A percentile compares a stretch with the other conserved stretches of the same genome.
Conservation (phyloP, 2,888 invertebrate genomes). For the Dromius quadrimaculatus region DNA sequence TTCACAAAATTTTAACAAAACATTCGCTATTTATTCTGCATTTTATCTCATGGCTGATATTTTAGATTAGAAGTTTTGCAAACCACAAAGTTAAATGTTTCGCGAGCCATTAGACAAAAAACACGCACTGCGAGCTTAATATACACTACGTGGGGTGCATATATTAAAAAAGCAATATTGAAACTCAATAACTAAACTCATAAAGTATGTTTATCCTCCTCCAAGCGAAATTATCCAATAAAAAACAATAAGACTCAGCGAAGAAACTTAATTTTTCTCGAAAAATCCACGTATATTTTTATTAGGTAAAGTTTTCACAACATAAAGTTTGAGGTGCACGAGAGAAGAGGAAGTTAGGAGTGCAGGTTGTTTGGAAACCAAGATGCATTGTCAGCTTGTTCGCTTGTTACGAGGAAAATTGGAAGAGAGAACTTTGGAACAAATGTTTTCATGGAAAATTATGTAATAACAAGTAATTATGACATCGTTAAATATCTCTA, state of each 20-base stretch:
- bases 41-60: too few relatives aligned
- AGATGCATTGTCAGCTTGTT: not conserved
- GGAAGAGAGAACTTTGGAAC: too few relatives aligned
- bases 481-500: too few relatives aligned
- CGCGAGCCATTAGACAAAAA: constrained; percentile 13
- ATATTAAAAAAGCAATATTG: constrained; percentile 47
- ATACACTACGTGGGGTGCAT: constrained; percentile 22
- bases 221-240: constrained; percentile 32
- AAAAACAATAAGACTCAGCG: constrained; percentile 39
- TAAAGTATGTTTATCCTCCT: constrained; percentile 35
- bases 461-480: too few relatives aligned
- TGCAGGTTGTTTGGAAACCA: not conserved
- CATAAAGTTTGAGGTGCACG: constrained; percentile 4
- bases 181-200: constrained; percentile 32
- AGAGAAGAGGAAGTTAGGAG: not conserved
- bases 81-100: constrained; percentile 17
- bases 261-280: constrained; percentile 41
- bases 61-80: not conserved
- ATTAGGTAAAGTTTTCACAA: constrained; percentile 21
- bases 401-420: too few relatives aligned
- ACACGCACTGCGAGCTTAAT: constrained; percentile 4
- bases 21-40: too few relatives aligned
- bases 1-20: too few relatives aligned
- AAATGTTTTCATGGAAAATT: too few relatives aligned
- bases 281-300: constrained; percentile 29